A percentile compares a stretch with the other conserved stretches of the same genome.
Conservation (phyloP, 2,888 invertebrate genomes). For the Phengaris arion region DNA sequence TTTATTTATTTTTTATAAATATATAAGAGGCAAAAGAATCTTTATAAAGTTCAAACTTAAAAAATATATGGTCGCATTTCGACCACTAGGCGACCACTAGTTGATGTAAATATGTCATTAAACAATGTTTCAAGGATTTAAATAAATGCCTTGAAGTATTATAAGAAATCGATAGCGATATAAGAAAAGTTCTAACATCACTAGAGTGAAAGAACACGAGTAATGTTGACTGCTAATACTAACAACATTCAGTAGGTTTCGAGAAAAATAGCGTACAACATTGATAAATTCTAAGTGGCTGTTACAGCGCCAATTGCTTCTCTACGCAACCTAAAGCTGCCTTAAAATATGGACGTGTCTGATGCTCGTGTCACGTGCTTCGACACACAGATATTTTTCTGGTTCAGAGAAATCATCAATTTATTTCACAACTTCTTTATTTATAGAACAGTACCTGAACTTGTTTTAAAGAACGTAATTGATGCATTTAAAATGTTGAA, state of each 20-base stretch:
- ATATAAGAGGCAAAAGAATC: too few species aligned
- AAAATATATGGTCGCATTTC: too few species aligned
- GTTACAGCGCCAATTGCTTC: neutral
- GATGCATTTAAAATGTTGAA: too few species aligned
- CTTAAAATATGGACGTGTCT: constrained; percentile 19
- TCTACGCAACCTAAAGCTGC: neutral
- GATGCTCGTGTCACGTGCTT: constrained; percentile 7
- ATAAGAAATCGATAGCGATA: neutral
- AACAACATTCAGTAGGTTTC: constrained; percentile 37
- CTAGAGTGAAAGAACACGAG: neutral
- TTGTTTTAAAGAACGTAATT: too few species aligned
- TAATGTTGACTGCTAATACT: constrained; percentile 37
- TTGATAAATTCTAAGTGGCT: neutral
- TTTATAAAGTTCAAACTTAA: too few species aligned
- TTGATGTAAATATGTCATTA: too few species aligned
- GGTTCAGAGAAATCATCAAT: neutral
- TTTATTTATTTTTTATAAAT: too few species aligned
- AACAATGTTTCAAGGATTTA: too few species aligned
- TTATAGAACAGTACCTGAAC: too few species aligned
- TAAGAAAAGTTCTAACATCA: neutral
- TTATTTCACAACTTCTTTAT: neutral
- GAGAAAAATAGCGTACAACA: constrained; percentile 36
- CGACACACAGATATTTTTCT: neutral
- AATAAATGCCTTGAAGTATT: too few species aligned
- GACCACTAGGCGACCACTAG: too few species aligned